phyloP scores from a whole-genome alignment of 2,888 invertebrate genomes.

The Caenorhabditis virilis region DNA sequence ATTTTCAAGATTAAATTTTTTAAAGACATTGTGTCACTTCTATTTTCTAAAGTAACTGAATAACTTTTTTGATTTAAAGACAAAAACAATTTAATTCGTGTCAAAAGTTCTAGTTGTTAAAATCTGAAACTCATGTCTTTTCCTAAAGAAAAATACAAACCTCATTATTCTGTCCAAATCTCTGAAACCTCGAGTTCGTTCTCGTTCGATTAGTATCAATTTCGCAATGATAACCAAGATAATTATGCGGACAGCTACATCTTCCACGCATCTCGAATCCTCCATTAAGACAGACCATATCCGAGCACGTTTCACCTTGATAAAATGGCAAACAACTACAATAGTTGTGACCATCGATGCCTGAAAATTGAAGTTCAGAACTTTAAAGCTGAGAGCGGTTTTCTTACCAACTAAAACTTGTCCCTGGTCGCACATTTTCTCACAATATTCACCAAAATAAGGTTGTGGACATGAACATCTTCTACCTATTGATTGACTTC shows the following conservation, averaged over 20 bases:
- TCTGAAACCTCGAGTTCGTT: constrained; percentile 53
- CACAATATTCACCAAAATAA: constrained; percentile 65
- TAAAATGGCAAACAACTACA: constrained; percentile 66
- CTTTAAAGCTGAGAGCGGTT: not conserved
- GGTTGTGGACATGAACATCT: constrained; percentile 60
- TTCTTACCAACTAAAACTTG: constrained; percentile 52
- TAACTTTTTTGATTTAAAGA: too few relatives aligned
- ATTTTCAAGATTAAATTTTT: too few relatives aligned
- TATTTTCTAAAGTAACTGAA: too few relatives aligned
- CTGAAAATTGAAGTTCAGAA: constrained; percentile 16
- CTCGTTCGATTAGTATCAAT: constrained; percentile 61
- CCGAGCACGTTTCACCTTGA: constrained; percentile 65
- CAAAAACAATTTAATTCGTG: too few relatives aligned
- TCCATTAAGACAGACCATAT: constrained; percentile 66
- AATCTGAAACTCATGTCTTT: not conserved
- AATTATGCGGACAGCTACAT: constrained; percentile 62
- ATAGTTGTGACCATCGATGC: constrained; percentile 59
- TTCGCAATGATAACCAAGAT: constrained; percentile 66
- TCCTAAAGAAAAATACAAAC: constrained; percentile 1
- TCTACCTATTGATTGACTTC: constrained; percentile 42
- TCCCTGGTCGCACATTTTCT: constrained; percentile 66
- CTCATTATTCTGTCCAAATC: constrained; percentile 40
- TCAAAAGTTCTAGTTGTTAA: too few relatives aligned
- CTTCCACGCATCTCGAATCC: constrained; percentile 51
- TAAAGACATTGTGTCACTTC: too few relatives aligned